phyloP scores from a whole-genome alignment of 2,797 vertebrate genomes.

The Scomberomorus guttatus region DNA sequence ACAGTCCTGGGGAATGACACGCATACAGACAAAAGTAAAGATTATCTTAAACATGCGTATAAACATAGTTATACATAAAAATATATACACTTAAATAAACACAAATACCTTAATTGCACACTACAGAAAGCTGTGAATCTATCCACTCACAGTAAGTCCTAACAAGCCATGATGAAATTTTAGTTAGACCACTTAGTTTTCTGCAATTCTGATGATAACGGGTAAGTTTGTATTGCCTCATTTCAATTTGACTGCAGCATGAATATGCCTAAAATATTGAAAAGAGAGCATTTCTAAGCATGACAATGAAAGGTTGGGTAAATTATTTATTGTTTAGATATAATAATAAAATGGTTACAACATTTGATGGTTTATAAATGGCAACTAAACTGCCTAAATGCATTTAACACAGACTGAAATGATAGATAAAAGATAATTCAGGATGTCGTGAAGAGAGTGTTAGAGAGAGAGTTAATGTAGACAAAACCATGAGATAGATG shows the following conservation, averaged over 20 bases:
- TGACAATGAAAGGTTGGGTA: background rate
- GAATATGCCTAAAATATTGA: background rate
- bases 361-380: background rate
- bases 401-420: background rate
- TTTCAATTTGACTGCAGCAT: background rate
- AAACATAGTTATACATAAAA: background rate
- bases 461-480: too few species aligned
- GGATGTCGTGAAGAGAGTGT: too few species aligned
- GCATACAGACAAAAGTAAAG: conserved; percentile 1
- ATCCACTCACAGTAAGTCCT: background rate
- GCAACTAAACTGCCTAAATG: background rate
- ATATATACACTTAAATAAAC: background rate
- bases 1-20: conserved; percentile 87
- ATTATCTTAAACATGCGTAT: background rate
- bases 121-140: background rate
- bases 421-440: too few species aligned
- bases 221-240: background rate
- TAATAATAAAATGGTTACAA: background rate
- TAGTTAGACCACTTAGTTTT: background rate
- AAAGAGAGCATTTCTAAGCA: background rate
- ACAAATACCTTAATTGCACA: background rate
- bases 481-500: background rate
- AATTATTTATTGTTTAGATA: background rate
- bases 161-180: background rate
- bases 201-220: background rate